phyloP scores from a whole-genome alignment of 2,888 invertebrate genomes.

The Globia sparganii region DNA sequence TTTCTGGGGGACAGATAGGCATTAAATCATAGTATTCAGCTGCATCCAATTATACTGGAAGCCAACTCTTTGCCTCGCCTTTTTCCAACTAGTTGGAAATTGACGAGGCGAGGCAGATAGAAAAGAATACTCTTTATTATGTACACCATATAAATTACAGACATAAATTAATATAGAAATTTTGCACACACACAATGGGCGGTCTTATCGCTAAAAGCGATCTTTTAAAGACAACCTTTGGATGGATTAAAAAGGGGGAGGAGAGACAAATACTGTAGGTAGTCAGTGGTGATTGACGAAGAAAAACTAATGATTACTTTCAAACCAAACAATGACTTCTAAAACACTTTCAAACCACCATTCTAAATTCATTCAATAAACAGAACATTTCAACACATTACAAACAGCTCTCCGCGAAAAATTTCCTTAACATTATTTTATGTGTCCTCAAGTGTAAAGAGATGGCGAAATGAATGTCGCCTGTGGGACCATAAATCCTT shows the following conservation, averaged over 20 bases:
- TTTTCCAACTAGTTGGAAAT: too few species aligned
- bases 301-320: background rate
- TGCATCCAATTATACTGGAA: background rate
- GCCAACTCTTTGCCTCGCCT: too few species aligned
- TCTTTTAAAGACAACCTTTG: too few species aligned
- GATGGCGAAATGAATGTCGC: constrained; percentile 84
- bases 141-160: too few species aligned
- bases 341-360: background rate
- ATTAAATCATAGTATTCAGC: background rate
- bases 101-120: background rate
- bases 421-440: constrained; percentile 65
- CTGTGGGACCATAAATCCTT: constrained; percentile 85
- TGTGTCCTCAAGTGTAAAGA: constrained; percentile 76
- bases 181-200: too few species aligned
- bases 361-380: constrained; percentile 23
- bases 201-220: too few species aligned
- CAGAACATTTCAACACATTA: constrained; percentile 59
- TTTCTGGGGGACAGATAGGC: background rate
- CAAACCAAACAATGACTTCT: background rate
- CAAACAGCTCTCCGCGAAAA: constrained; percentile 62
- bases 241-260: too few species aligned
- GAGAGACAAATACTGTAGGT: too few species aligned
- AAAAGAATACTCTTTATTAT: too few species aligned
- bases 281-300: too few species aligned
- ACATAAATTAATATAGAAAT: too few species aligned